Conservation (phyloP, 2,888 invertebrate species). For the Cheilosia vulpina region DNA sequence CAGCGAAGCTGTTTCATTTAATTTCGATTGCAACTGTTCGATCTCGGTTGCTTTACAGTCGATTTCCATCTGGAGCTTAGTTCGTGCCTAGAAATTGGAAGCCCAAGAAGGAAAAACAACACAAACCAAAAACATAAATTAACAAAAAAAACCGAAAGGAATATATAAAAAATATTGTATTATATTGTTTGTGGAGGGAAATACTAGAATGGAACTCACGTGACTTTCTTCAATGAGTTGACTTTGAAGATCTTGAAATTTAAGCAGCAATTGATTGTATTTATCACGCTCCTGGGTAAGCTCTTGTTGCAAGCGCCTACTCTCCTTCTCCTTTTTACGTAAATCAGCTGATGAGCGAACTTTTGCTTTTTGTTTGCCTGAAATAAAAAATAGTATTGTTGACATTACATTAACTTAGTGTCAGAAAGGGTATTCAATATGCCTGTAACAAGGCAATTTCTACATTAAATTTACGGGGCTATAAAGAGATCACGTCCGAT, state of each 20-base stretch:
- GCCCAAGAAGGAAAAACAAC: constrained; percentile 2
- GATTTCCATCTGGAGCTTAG: constrained; percentile 96
- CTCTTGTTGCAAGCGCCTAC: constrained; percentile 96
- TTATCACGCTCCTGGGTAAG: constrained; percentile 97
- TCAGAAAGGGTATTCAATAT: too few species aligned
- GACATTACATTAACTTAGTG: too few species aligned
- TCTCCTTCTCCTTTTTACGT: constrained; percentile 96
- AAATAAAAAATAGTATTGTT: constrained; percentile 71
- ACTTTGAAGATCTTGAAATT: constrained; percentile 93
- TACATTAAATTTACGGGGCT: too few species aligned
- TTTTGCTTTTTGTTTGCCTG: constrained; percentile 91
- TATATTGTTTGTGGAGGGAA: background rate
- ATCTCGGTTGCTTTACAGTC: constrained; percentile 98
- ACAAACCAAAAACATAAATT: background rate
- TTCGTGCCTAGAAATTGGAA: constrained; percentile 82
- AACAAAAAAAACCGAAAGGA: background rate
- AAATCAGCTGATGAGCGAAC: constrained; percentile 90
- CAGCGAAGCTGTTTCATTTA: constrained; percentile 95
- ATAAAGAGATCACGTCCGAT: too few species aligned
- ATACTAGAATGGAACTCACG: constrained; percentile 80
- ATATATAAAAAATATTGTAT: background rate
- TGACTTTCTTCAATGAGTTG: constrained; percentile 92
- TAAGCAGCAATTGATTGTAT: constrained; percentile 93
- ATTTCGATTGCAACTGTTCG: constrained; percentile 94
- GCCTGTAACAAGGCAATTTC: too few species aligned